Evolutionary conservation across 1,140 invertebrate genomes (phyloP).

Genomic region (Dolichoris vasculosae): DNA sequence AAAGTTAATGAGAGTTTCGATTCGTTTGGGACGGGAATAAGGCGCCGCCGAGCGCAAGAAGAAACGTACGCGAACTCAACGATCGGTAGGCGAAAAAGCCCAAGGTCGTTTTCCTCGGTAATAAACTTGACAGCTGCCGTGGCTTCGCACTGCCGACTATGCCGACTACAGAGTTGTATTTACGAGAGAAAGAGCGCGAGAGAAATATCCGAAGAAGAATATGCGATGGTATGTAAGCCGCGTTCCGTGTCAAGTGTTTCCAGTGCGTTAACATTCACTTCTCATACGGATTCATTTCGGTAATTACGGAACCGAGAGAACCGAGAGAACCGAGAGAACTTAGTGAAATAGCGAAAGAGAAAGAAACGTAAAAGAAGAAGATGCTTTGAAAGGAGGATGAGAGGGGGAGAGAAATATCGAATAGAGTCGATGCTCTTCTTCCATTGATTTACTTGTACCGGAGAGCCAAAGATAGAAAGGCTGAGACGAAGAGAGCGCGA

Average conservation of each 20-base stretch:
- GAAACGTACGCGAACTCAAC: neutral
- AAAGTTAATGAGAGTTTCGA: constrained; percentile 30
- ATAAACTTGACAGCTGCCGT: constrained; percentile 46
- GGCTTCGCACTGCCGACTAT: neutral
- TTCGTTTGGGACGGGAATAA: constrained; percentile 11
- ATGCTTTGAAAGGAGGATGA: neutral
- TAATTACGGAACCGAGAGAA: constrained; percentile 53
- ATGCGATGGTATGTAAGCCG: constrained; percentile 24
- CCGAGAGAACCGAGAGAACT: constrained; percentile 4
- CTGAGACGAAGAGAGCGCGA: constrained; percentile 39
- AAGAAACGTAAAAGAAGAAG: neutral
- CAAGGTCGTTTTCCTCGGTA: constrained; percentile 48
- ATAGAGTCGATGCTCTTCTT: constrained; percentile 53
- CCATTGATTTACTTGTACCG: neutral
- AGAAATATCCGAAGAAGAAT: neutral
- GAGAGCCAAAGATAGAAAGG: neutral
- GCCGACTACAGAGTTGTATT: neutral
- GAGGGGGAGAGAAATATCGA: constrained; percentile 1
- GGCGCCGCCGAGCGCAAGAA: neutral
- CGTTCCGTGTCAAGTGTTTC: constrained; percentile 47
- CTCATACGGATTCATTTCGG: constrained; percentile 45
- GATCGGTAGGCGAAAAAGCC: constrained; percentile 27
- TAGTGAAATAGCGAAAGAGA: constrained; percentile 21
- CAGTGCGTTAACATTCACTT: constrained; percentile 49
- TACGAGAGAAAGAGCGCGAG: constrained; percentile 16